Evolutionary conservation across 2,888 invertebrate species (phyloP).

Genomic region (Drosophila heteroneura): DNA sequence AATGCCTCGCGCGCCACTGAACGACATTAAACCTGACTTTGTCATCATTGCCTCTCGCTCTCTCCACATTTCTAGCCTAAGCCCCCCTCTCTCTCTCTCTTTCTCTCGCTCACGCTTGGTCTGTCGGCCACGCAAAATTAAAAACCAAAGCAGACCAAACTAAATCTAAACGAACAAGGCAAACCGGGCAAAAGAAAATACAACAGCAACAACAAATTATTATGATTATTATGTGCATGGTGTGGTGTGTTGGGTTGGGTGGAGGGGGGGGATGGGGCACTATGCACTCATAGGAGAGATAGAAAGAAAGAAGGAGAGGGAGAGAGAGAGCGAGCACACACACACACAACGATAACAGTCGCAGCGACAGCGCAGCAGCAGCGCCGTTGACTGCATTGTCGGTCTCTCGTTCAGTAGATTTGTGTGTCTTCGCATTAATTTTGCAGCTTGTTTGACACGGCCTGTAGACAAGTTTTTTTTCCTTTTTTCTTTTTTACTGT

Average conservation of each 20-base stretch:
- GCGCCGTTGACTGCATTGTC: slow-evolving; percentile 59
- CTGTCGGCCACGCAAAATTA: slow-evolving; percentile 17
- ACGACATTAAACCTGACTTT: slow-evolving; percentile 82
- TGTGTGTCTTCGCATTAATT: slow-evolving; percentile 85
- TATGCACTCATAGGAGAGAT: slow-evolving; percentile 44
- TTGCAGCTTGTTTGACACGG: slow-evolving; percentile 77
- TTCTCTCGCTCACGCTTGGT: neutral
- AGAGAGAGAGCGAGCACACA: slow-evolving; percentile 11
- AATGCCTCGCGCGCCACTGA: slow-evolving; percentile 73
- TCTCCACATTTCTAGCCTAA: neutral
- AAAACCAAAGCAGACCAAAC: slow-evolving; percentile 42
- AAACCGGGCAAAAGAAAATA: slow-evolving; percentile 59
- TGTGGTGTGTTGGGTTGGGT: neutral
- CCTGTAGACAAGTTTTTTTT: slow-evolving; percentile 71
- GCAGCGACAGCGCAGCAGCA: slow-evolving; percentile 31
- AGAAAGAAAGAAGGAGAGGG: slow-evolving; percentile 17
- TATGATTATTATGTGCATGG: slow-evolving; percentile 62
- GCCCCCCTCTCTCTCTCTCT: neutral
- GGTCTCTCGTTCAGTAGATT: slow-evolving; percentile 83
- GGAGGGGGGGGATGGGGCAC: neutral
- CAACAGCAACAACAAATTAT: slow-evolving; percentile 54
- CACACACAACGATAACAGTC: slow-evolving; percentile 34
- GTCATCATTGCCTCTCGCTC: slow-evolving; percentile 38
- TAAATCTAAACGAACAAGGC: slow-evolving; percentile 63
- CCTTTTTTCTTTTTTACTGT: slow-evolving; percentile 28